Base-by-base conservation (phyloP, 2,888 invertebrate genomes). In the Sminthurinus aureus region DNA sequence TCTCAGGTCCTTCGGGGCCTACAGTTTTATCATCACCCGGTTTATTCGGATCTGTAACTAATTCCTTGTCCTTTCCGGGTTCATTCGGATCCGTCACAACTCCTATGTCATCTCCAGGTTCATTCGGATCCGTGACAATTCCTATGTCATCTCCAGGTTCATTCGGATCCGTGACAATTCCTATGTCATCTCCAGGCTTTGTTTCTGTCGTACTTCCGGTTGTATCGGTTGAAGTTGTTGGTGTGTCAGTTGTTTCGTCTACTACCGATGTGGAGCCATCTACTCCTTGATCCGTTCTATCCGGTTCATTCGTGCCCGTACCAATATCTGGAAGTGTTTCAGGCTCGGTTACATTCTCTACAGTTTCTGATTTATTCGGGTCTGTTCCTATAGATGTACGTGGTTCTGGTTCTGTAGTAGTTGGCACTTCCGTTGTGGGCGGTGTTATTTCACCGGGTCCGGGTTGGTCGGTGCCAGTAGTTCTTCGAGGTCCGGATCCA, bases 361-460 rank as follows among this genome's bases (percentile, higher is more conserved):
- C 74, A 12, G 8, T 74, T 74, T 38, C 74, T 74, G 74, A 11
- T 38, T 52, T 26, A n/a, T 76, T 11, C 51, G 78, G 64, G 12
- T 78, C 78, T n/a, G 64, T 64, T 11, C 12, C 64, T 64, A 50
- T 11, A 24, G 38, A n/a, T 6, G 20, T 64, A 20, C 78, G 64
- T 20, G 78, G 58, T 51, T 24, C n/a, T n/a, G n/a, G n/a, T n/a
- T n/a, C n/a, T n/a, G n/a, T n/a, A n/a, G n/a, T n/a, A n/a, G n/a
- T n/a, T n/a, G n/a, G n/a, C n/a, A n/a, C n/a, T n/a, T n/a, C n/a
- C n/a, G n/a, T n/a, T n/a, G n/a, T n/a, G n/a, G n/a, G n/a, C n/a
- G n/a, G n/a, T n/a, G n/a, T n/a, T n/a, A n/a, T n/a, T n/a, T n/a
- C n/a, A n/a, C n/a, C n/a, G n/a, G n/a, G n/a, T n/a, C n/a, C n/a